Percentiles rank a stretch among this genome's conserved stretches.
phyloP scores from a whole-genome alignment of 2,113 vertebrate species.

The Machaerirhynchus nigripectus region DNA sequence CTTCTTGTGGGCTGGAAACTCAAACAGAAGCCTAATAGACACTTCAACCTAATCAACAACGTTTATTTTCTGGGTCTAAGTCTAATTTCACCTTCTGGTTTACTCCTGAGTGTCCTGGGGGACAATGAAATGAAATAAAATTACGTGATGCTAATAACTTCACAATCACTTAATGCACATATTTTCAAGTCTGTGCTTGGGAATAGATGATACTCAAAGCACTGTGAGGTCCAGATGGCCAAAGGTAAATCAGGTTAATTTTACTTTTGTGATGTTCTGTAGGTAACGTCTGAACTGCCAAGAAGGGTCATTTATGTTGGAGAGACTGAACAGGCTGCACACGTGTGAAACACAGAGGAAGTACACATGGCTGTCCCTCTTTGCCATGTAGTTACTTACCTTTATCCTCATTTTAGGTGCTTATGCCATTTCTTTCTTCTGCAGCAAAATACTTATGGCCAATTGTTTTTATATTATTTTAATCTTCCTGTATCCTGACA shows the following conservation, averaged over 20 bases:
- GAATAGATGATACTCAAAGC: neutral
- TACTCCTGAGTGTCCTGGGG: neutral
- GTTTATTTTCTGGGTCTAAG: neutral
- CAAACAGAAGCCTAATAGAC: slow-evolving; percentile 19
- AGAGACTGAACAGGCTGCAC: neutral
- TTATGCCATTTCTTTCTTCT: neutral
- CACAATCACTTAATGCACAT: neutral
- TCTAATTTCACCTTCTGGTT: neutral
- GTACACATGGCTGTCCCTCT: neutral
- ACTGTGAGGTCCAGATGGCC: neutral
- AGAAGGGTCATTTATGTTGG: neutral
- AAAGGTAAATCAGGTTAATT: neutral
- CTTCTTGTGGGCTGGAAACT: slow-evolving; percentile 3
- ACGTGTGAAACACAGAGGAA: neutral
- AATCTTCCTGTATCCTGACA: neutral
- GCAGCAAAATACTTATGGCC: neutral
- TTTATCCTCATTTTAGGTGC: neutral
- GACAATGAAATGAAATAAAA: neutral
- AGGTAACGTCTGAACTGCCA: neutral
- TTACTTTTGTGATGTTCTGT: neutral
- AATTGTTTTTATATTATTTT: neutral
- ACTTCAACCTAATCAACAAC: neutral
- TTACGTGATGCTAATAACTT: neutral
- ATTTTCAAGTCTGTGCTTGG: neutral
- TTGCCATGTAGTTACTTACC: neutral